These are phyloP conservation scores for Mizuhopecten yessoensis DNA, from an alignment of 1,140 invertebrate genomes.

Conservation along the genomic window DNA sequence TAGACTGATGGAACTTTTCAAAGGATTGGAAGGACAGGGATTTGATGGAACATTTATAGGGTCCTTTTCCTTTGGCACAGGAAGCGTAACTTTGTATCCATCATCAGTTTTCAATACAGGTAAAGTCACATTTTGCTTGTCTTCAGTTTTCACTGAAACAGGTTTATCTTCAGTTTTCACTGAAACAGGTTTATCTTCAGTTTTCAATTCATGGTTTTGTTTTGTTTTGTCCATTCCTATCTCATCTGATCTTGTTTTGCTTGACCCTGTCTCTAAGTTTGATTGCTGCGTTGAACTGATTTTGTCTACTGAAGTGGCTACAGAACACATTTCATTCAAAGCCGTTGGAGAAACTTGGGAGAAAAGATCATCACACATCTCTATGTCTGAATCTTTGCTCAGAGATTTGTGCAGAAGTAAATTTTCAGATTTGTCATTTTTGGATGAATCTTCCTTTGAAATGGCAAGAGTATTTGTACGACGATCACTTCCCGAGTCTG, in stretches of 20 bases:
- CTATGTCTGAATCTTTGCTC: background rate
- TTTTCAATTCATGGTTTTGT: too few species aligned
- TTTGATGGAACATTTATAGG: background rate
- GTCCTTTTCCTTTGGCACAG: background rate
- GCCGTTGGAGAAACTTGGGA: conserved; percentile 67
- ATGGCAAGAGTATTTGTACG: background rate
- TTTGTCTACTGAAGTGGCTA: conserved; percentile 39
- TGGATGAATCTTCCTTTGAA: background rate
- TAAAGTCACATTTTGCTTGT: background rate
- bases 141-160: conserved; percentile 26
- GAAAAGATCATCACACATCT: conserved; percentile 57
- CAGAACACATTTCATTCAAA: conserved; percentile 67
- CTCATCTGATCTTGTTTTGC: too few species aligned
- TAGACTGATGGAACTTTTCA: conserved; percentile 43
- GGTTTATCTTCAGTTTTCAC: background rate
- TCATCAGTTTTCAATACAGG: background rate
- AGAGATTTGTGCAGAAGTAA: background rate
- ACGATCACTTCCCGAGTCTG: background rate
- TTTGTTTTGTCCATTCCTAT: too few species aligned
- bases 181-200: background rate
- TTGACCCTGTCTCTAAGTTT: background rate
- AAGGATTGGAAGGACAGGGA: background rate
- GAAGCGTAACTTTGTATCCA: background rate
- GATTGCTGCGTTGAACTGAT: background rate
- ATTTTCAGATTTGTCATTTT: background rate